Evolutionary conservation across 2,797 vertebrate species (phyloP).

Genomic region (Poeciliopsis turneri): DNA sequence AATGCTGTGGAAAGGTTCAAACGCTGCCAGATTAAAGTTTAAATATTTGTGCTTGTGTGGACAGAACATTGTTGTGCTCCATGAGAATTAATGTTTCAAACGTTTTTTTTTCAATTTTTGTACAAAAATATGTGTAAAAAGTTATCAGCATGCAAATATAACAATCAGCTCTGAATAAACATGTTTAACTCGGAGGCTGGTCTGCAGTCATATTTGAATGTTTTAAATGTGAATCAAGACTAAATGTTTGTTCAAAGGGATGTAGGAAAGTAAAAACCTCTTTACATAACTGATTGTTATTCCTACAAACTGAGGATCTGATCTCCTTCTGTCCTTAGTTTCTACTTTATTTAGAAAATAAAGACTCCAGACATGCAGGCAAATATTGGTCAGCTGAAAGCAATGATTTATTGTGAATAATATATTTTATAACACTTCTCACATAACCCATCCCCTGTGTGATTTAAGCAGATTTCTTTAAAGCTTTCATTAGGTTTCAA

Average conservation of each 20-base stretch:
- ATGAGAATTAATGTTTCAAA: not conserved
- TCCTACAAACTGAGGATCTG: not conserved
- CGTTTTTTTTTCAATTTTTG: not conserved
- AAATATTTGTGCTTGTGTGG: not conserved
- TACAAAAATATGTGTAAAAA: not conserved
- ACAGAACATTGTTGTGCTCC: not conserved
- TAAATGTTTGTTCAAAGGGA: not conserved
- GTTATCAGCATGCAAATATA: not conserved
- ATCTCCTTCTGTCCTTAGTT: not conserved
- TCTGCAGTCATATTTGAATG: not conserved
- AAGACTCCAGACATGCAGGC: conserved; percentile 11
- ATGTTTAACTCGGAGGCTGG: not conserved
- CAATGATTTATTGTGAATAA: not conserved
- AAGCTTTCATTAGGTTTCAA: conserved; percentile 7
- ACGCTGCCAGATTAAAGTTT: not conserved
- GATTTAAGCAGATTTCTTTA: not conserved
- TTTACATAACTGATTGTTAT: not conserved
- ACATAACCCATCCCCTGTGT: not conserved
- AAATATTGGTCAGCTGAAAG: not conserved
- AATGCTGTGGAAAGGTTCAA: not conserved
- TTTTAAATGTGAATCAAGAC: conserved; percentile 7
- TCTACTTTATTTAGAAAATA: conserved; percentile 2
- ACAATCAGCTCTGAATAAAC: not conserved
- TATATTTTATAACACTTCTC: not conserved
- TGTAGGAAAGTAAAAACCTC: conserved; percentile 35